Evolutionary conservation across 2,797 vertebrate species (phyloP).

Genomic region (Sebastes matsubarae): DNA sequence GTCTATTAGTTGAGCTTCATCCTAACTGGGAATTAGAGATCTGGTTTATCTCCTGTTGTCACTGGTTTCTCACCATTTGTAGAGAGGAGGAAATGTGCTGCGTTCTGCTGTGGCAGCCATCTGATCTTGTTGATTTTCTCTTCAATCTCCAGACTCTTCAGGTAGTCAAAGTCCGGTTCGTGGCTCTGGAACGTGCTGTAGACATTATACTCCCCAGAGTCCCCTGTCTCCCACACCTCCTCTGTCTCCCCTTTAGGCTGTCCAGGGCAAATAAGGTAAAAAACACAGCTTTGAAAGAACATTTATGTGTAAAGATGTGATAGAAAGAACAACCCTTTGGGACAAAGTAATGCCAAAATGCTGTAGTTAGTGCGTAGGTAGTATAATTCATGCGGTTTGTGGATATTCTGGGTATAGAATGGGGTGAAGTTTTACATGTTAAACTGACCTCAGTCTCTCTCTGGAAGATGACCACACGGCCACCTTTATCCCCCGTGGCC

Average conservation of each 20-base stretch:
- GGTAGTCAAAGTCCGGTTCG: slow-evolving; percentile 98
- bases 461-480: slow-evolving; percentile 98
- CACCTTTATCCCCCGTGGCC: slow-evolving; percentile 98
- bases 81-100: slow-evolving; percentile 95
- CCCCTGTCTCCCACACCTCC: slow-evolving; percentile 83
- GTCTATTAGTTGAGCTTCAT: background rate
- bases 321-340: background rate
- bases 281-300: slow-evolving; percentile 2
- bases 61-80: slow-evolving; percentile 90
- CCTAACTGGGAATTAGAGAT: background rate
- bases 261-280: background rate
- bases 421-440: background rate
- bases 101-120: slow-evolving; percentile 97
- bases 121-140: slow-evolving; percentile 99
- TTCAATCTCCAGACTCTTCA: slow-evolving; percentile 99
- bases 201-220: slow-evolving; percentile 98
- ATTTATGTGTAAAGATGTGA: background rate
- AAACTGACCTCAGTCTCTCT: slow-evolving; percentile 92
- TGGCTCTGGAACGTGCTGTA: slow-evolving; percentile 99
- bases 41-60: background rate
- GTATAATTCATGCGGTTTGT: background rate
- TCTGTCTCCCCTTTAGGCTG: slow-evolving; percentile 92
- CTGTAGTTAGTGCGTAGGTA: background rate
- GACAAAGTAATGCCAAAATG: background rate
- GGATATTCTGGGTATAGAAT: background rate